Conservation (phyloP, 2,113 vertebrate genomes). For the Nestor notabilis region DNA sequence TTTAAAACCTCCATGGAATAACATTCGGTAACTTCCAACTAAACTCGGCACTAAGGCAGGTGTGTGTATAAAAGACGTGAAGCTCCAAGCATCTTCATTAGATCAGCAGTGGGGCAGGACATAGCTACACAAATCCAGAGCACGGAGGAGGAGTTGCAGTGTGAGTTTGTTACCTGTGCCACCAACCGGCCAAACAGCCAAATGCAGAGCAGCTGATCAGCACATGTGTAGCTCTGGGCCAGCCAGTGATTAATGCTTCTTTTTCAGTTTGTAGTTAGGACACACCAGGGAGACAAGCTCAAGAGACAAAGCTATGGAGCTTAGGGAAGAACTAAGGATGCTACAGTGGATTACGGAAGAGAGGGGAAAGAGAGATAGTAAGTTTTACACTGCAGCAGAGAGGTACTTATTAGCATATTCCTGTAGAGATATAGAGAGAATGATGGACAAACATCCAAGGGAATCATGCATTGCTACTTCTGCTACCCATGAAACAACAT, state of each 20-base stretch:
- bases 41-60: neutral
- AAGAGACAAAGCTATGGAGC: neutral
- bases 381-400: neutral
- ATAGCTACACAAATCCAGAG: neutral
- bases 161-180: neutral
- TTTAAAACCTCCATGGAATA: neutral
- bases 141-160: neutral
- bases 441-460: neutral
- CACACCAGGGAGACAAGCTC: neutral
- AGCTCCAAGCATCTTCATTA: neutral
- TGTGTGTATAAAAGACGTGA: fast-evolving
- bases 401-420: neutral
- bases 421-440: neutral
- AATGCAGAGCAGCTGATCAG: neutral
- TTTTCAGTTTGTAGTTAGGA: neutral
- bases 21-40: neutral
- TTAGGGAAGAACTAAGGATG: neutral
- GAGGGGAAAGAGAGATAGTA: neutral
- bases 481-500: neutral
- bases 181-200: neutral
- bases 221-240: neutral
- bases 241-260: neutral
- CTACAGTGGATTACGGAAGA: neutral
- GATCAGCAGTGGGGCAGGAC: neutral
- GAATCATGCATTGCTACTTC: neutral